Evolutionary conservation across 2,113 vertebrate species (phyloP).

Genomic region (Pelvicachromis taeniatus): DNA sequence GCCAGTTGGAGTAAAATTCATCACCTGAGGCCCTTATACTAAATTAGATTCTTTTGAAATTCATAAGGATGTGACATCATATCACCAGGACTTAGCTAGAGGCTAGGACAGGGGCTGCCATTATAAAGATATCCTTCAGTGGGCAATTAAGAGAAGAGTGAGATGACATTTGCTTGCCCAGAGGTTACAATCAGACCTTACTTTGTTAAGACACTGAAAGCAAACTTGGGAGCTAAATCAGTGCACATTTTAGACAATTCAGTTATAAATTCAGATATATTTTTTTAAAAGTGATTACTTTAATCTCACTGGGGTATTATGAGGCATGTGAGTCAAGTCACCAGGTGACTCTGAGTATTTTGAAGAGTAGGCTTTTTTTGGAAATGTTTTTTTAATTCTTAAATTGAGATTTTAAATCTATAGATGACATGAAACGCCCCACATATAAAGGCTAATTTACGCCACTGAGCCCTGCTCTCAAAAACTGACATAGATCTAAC

Average conservation of each 20-base stretch:
- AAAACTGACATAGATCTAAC: not conserved
- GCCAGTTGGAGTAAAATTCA: not conserved
- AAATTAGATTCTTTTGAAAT: conserved; percentile 19
- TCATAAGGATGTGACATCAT: not conserved
- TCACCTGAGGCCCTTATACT: not conserved
- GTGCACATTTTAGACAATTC: not conserved
- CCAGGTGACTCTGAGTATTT: not conserved
- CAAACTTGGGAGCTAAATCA: not conserved
- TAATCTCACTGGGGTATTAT: not conserved
- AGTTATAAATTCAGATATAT: not conserved
- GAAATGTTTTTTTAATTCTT: not conserved
- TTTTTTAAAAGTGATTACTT: conserved; percentile 5
- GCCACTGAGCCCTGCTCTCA: not conserved
- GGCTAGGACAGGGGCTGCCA: not conserved
- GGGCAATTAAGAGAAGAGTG: not conserved
- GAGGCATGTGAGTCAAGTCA: not conserved
- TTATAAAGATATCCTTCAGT: not conserved
- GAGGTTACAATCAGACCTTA: not conserved
- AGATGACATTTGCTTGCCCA: not conserved
- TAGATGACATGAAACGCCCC: not conserved
- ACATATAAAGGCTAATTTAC: not conserved
- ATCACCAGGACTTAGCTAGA: not conserved
- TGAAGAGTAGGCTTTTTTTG: not conserved
- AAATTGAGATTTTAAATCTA: not conserved
- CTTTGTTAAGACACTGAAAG: not conserved